Conservation (phyloP, 2,113 vertebrate genomes). For the Poicephalus gulielmi region DNA sequence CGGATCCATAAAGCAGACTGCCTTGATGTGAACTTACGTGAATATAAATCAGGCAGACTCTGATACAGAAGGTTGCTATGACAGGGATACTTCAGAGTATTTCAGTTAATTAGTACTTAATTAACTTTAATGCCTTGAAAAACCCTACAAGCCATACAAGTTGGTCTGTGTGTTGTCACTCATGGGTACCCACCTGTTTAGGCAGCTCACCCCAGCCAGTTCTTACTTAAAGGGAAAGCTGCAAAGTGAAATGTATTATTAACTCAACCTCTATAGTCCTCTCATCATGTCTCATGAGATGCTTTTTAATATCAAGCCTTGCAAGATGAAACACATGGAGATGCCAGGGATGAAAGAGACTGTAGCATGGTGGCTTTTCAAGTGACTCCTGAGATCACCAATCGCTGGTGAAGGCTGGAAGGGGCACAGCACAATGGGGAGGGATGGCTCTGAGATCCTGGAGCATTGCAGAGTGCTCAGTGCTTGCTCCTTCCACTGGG, state of each 20-base stretch:
- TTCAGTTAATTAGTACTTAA: conserved; percentile 31
- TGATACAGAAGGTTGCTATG: background rate
- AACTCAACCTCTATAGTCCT: background rate
- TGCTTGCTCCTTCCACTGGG: background rate
- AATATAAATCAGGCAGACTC: background rate
- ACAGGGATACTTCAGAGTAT: background rate
- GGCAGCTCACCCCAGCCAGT: background rate
- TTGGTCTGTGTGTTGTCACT: background rate
- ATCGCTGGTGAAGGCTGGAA: accelerated
- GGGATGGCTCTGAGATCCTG: background rate
- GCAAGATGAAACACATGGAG: background rate
- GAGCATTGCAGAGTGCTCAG: background rate
- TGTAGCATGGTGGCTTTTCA: background rate
- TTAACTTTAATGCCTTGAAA: background rate
- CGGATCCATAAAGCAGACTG: background rate
- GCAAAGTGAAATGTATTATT: background rate
- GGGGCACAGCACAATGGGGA: accelerated
- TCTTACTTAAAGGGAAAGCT: background rate
- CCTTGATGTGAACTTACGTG: background rate
- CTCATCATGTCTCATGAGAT: background rate
- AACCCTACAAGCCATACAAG: background rate
- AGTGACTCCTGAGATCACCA: background rate
- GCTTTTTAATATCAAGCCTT: background rate
- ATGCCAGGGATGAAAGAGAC: background rate
- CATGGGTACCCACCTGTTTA: background rate